Conservation (phyloP, 2,797 vertebrate genomes). For the Sebastes taczanowskii region DNA sequence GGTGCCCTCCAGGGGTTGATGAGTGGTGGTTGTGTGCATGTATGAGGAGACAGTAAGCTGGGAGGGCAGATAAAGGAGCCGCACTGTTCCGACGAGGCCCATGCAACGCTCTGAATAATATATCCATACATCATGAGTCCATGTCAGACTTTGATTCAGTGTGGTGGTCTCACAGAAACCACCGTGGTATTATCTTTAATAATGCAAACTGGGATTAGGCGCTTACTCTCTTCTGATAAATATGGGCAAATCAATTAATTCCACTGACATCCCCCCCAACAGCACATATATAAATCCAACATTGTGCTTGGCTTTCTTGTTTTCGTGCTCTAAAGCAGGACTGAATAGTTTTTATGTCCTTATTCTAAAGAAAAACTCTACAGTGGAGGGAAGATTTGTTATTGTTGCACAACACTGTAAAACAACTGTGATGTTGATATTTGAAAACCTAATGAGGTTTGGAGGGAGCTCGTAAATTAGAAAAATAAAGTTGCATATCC, state of each 20-base stretch:
- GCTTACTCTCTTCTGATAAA: conserved; percentile 82
- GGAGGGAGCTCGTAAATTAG: conserved; percentile 47
- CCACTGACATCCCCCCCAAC: conserved; percentile 67
- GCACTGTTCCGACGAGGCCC: conserved; percentile 60
- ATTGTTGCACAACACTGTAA: conserved; percentile 46
- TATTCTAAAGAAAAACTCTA: conserved; percentile 53
- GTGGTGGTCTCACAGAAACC: conserved; percentile 77
- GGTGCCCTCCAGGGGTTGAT: conserved; percentile 81
- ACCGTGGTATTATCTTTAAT: conserved; percentile 85
- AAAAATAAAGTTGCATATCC: conserved; percentile 43
- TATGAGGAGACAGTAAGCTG: conserved; percentile 56
- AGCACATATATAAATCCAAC: conserved; percentile 70
- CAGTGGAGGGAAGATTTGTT: conserved; percentile 42
- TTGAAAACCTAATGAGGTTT: conserved; percentile 58
- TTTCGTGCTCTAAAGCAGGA: conserved; percentile 52
- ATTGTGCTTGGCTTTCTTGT: conserved; percentile 53
- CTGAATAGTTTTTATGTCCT: conserved; percentile 42
- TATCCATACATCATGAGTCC: conserved; percentile 82
- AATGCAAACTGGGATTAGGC: conserved; percentile 81
- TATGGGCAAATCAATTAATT: conserved; percentile 83
- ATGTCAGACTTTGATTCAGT: conserved; percentile 83
- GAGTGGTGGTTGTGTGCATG: conserved; percentile 69
- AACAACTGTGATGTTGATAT: conserved; percentile 50
- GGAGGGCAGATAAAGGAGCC: conserved; percentile 67
- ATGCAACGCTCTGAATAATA: conserved; percentile 82